Evolutionary conservation across 92 coral and sea anemone genomes (phyloP), one percentile per base, ranked within the genome.

Genomic region (Paramuricea clavata): DNA sequence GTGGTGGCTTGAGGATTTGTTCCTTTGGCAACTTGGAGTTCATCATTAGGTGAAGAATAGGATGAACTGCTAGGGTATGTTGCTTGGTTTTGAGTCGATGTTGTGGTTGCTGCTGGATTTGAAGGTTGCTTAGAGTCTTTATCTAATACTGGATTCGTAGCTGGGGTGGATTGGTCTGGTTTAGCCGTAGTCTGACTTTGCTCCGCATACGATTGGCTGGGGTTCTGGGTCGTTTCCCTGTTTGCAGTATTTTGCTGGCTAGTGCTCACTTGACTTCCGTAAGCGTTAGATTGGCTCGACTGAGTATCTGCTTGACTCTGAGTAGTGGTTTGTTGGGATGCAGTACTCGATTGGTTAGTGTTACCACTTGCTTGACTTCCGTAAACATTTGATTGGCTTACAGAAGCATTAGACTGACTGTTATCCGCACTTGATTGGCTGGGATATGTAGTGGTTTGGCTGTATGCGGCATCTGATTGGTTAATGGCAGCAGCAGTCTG

Each of bases 201-300:
- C 9, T 65, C 72, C 12, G 72, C 72, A 31, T 65, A 65, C 9
- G 72, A 31, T 13, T 30, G 39, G 22, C 39, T 65, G 12, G 72
- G 72, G 6, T 30, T 11, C 28, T 1, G 12, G 2, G 68, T 22
- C 31, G 68, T 60, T 60, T 11, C 41, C 17, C 31, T 65, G 39
- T 65, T 65, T 28, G 39, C 39, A 65, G 41, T 65, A 31, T 65
- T 31, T 31, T 65, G 39, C 72, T 15, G 39, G 22, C 41, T 65
- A 0, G 39, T 5, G 22, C n/a, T 65, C 28, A 19, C 36, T 65
- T 65, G 39, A 65, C 9, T 65, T 28, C 12, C 39, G 39, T 65
- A 30, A 65, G 72, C 72, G 28, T 65, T 28, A 31, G 72, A 27
- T 65, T 65, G 72, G 39, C 72, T 65, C 39, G 72, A 65, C 72